Evolutionary conservation across 2,797 vertebrate genomes (phyloP), one percentile per base, ranked within the genome.

Genomic region (Hirundo rustica): DNA sequence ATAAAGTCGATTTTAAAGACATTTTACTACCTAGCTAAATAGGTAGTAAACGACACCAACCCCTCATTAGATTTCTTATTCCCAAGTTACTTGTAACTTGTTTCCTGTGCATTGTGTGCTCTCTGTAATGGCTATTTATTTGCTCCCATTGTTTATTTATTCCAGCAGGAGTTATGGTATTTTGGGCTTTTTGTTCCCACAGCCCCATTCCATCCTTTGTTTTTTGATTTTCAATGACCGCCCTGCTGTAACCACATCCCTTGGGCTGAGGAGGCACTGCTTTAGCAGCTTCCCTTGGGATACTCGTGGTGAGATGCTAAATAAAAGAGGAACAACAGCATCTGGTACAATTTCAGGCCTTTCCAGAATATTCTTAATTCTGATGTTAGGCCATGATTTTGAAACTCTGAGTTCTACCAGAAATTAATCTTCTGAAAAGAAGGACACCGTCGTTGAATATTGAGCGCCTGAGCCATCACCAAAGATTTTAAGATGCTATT

Each of bases 401-500:
- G 50, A 78, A 73, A 38, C n/a, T 45, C 0, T 5, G 17, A 32
- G 8, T 60, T 71, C 21, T 51, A 40, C 45, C 72, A 88, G 53
- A 74, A 55, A 81, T 48, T 42, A 3, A n/a, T 15, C n/a, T 67
- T 48, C 29, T 1, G 15, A 72, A 88, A 51, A 66, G 12, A 0
- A 50, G 21, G 23, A 79, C 45, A 25, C 13, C 25, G 8, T 30
- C 3, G 4, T 27, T 72, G 62, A 85, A n/a, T 53, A 60, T n/a
- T 15, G 19, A 80, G 38, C 1, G 0, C 5, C 29, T 66, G 58
- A 76, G 47, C 25, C 40, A 76, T 15, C 0, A 0, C 1, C 18
- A 21, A 51, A 26, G 14, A 60, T 57, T 86, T 88, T 36, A 64
- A 64, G 40, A 53, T 34, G 16, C 5, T 60, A 4, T 30, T 57